phyloP scores from a whole-genome alignment of 1,140 invertebrate species.

The Ephestia elutella region DNA sequence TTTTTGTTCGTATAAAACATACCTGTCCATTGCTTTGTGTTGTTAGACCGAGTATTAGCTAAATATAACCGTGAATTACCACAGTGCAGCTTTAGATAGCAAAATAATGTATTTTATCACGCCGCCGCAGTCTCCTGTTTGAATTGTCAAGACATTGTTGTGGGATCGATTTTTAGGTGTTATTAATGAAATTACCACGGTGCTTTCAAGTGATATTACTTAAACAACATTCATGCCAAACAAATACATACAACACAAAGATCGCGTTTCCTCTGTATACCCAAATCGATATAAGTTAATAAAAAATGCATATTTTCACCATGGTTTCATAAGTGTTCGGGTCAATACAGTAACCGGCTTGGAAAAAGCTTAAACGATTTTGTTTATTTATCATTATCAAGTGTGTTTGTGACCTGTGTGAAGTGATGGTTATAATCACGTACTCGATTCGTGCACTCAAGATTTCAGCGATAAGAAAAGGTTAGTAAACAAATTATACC shows the following conservation, averaged over 20 bases:
- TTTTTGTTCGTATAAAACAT: slow-evolving; percentile 22
- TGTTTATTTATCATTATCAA: slow-evolving; percentile 21
- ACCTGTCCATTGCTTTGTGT: slow-evolving; percentile 21
- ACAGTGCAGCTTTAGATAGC: slow-evolving; percentile 37
- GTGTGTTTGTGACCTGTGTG: slow-evolving; percentile 32
- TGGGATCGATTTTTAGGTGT: slow-evolving; percentile 71
- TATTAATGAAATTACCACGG: slow-evolving; percentile 71
- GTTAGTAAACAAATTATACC: slow-evolving; percentile 31
- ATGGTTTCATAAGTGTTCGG: slow-evolving; percentile 58
- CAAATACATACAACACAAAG: slow-evolving; percentile 29
- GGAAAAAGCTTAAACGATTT: slow-evolving; percentile 18
- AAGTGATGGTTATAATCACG: slow-evolving; percentile 24
- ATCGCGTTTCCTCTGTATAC: neutral
- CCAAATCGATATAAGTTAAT: slow-evolving; percentile 64
- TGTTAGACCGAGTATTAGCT: slow-evolving; percentile 19
- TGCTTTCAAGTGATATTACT: slow-evolving; percentile 60
- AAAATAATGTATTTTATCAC: slow-evolving; percentile 67
- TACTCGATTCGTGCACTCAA: slow-evolving; percentile 16
- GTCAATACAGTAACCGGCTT: slow-evolving; percentile 47
- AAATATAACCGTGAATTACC: slow-evolving; percentile 20
- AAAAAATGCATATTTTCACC: slow-evolving; percentile 71
- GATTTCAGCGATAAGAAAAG: slow-evolving; percentile 20
- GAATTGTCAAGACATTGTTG: slow-evolving; percentile 65
- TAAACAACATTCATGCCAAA: slow-evolving; percentile 36
- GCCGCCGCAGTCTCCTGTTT: slow-evolving; percentile 59